Evolutionary conservation across 2,113 vertebrate genomes (phyloP).

Genomic region (Sylvilagus bachmani): DNA sequence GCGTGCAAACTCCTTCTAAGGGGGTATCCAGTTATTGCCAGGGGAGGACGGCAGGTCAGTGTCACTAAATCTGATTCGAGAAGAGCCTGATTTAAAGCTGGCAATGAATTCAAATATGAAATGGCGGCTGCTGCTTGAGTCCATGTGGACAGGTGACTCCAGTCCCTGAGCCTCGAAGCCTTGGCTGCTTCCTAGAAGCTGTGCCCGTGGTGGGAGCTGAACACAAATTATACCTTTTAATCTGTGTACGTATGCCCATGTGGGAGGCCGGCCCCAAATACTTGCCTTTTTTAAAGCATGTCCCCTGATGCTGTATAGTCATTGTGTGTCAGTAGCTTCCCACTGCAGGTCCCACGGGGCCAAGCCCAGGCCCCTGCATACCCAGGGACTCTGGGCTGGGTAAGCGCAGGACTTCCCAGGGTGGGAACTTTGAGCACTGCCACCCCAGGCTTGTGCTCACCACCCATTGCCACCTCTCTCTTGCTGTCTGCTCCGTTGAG

Average conservation of each 20-base stretch:
- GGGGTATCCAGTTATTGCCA: fast-evolving
- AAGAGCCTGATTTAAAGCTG: not conserved
- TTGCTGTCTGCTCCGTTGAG: no score
- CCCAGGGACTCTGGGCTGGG: fast-evolving
- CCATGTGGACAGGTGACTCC: not conserved
- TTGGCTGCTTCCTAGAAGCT: no score
- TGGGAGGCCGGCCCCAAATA: no score
- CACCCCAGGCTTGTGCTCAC: no score
- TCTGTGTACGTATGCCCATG: no score
- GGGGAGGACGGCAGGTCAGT: fast-evolving
- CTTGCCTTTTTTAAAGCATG: not conserved
- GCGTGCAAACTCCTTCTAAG: not conserved
- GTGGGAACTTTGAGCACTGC: no score
- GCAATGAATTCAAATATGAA: not conserved
- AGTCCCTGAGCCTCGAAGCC: no score
- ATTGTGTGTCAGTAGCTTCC: not conserved
- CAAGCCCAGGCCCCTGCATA: no score
- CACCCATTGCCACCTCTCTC: fast-evolving
- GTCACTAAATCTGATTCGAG: not conserved
- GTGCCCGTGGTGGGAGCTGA: not conserved
- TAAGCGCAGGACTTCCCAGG: fast-evolving
- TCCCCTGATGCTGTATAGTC: no score
- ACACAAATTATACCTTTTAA: no score
- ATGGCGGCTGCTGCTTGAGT: fast-evolving
- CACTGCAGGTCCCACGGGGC: fast-evolving